Conservation (phyloP, 2,797 vertebrate species). For the Pangasius mekongensis region DNA sequence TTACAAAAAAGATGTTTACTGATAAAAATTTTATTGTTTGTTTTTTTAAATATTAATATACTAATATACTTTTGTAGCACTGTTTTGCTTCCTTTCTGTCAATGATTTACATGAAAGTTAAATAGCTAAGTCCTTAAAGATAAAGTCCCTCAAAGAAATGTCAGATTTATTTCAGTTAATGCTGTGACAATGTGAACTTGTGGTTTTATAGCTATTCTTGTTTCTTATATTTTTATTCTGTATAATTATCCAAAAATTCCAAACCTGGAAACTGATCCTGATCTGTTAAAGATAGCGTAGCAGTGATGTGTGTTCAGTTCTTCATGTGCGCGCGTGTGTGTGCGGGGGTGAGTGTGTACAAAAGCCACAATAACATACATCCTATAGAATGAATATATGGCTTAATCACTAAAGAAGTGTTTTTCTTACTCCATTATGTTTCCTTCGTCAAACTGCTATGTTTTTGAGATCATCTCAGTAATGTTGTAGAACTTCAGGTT, state of each 20-base stretch:
- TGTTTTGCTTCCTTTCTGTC: not conserved
- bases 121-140: not conserved
- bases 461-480: conserved; percentile 54
- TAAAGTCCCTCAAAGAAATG: no score
- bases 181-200: not conserved
- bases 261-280: not conserved
- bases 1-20: not conserved
- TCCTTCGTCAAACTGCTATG: conserved; percentile 31
- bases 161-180: no score
- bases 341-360: not conserved
- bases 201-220: not conserved
- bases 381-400: not conserved
- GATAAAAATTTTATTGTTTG: not conserved
- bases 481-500: conserved; percentile 51
- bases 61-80: not conserved
- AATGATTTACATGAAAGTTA: not conserved
- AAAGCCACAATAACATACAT: conserved; percentile 26
- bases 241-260: not conserved
- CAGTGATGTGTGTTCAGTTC: not conserved
- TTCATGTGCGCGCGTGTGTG: not conserved
- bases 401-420: conserved; percentile 39
- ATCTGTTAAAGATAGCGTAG: not conserved
- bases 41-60: not conserved
- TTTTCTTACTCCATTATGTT: conserved; percentile 52
- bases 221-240: not conserved